Evolutionary conservation across 53 echinoderm and acorn worm genomes (phyloP).

Genomic region (Crossaster papposus): DNA sequence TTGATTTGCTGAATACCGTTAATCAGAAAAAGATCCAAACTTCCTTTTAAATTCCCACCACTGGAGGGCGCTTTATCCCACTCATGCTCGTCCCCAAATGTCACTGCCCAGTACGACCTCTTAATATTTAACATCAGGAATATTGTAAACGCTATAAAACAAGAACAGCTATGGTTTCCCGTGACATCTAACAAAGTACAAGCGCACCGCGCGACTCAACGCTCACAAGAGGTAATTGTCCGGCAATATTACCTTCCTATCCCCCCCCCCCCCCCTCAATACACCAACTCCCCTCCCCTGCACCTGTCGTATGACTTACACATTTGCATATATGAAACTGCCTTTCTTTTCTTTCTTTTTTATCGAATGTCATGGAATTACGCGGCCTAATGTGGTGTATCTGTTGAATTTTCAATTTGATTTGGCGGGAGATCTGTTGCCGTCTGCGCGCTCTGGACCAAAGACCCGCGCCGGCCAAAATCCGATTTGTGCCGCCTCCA

Average conservation of each 20-base stretch:
- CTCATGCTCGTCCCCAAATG: background rate
- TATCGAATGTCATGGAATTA: conserved; percentile 28
- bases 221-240: background rate
- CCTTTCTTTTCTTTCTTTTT: background rate
- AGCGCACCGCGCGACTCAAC: conserved; percentile 8
- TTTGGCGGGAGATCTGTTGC: background rate
- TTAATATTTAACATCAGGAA: background rate
- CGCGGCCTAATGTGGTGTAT: conserved; percentile 27
- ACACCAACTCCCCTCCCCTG: background rate
- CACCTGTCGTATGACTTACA: conserved; percentile 52
- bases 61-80: background rate
- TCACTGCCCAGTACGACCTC: conserved; percentile 29
- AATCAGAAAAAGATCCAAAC: no score
- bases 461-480: background rate
- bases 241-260: conserved; percentile 8
- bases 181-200: conserved; percentile 20
- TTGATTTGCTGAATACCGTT: no score
- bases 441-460: conserved; percentile 14
- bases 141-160: no score
- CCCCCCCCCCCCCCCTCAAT: background rate
- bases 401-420: conserved; percentile 48
- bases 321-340: conserved; percentile 48
- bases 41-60: background rate
- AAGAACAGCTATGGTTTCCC: background rate
- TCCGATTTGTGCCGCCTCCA: conserved; percentile 21